Conservation (phyloP, 2,113 vertebrate genomes). For the Megaceryle maxima region DNA sequence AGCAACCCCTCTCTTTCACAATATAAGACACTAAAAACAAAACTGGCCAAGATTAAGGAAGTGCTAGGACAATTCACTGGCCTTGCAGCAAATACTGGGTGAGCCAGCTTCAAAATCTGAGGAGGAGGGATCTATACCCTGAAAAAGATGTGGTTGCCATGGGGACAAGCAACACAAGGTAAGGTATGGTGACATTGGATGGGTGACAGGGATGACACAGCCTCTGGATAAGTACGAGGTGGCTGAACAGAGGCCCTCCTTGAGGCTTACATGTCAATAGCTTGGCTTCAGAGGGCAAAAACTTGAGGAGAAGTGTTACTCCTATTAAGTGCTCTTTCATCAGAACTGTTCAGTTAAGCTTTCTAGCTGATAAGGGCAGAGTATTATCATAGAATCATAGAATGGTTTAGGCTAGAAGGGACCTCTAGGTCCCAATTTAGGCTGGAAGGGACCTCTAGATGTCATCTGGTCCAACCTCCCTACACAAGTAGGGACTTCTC, state of each 20-base stretch:
- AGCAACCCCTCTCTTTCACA: background rate
- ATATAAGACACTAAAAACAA: background rate
- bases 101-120: background rate
- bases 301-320: background rate
- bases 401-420: no score
- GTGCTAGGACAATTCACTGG: background rate
- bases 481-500: no score
- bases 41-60: background rate
- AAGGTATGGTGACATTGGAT: background rate
- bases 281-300: background rate
- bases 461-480: no score
- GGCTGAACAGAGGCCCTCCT: background rate
- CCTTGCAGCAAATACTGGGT: background rate
- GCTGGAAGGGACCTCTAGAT: no score
- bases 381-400: background rate
- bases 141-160: background rate
- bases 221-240: background rate
- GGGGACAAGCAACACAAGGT: rapidly evolving
- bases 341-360: rapidly evolving
- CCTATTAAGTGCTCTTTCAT: background rate
- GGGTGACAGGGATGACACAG: background rate
- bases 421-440: no score
- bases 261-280: background rate
- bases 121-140: background rate
- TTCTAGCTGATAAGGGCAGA: background rate